phyloP scores from a whole-genome alignment of 2,113 vertebrate species.

The Ondatra zibethicus region DNA sequence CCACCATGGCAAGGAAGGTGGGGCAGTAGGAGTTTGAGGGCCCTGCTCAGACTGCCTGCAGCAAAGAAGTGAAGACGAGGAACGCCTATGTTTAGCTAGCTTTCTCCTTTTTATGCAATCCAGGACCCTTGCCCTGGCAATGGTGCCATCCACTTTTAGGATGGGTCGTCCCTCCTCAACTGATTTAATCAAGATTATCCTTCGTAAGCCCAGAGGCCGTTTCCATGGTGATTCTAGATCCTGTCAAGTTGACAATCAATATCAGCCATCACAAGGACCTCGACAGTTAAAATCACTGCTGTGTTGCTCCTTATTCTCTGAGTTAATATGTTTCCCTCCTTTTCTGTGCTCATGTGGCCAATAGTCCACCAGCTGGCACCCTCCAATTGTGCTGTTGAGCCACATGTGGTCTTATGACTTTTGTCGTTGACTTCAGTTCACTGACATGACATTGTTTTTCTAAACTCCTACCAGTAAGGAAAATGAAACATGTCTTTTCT shows the following conservation, averaged over 20 bases:
- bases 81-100: no score
- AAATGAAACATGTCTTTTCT: background rate
- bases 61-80: background rate
- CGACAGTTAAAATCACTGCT: background rate
- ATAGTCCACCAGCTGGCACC: background rate
- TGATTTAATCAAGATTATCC: background rate
- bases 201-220: background rate
- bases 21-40: background rate
- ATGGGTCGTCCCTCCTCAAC: background rate
- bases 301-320: background rate
- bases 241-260: background rate
- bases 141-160: background rate
- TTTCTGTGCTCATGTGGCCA: rapidly evolving
- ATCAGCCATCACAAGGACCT: background rate
- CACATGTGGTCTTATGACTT: background rate
- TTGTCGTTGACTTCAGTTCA: background rate
- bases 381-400: background rate
- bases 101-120: background rate
- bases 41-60: background rate
- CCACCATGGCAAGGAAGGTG: background rate
- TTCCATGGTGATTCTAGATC: background rate
- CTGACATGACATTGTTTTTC: background rate
- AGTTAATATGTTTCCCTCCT: background rate
- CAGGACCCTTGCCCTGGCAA: background rate
- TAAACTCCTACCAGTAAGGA: background rate